Evolutionary conservation across 2,113 vertebrate genomes (phyloP).

Genomic region (Phrynosoma blainvillii): DNA sequence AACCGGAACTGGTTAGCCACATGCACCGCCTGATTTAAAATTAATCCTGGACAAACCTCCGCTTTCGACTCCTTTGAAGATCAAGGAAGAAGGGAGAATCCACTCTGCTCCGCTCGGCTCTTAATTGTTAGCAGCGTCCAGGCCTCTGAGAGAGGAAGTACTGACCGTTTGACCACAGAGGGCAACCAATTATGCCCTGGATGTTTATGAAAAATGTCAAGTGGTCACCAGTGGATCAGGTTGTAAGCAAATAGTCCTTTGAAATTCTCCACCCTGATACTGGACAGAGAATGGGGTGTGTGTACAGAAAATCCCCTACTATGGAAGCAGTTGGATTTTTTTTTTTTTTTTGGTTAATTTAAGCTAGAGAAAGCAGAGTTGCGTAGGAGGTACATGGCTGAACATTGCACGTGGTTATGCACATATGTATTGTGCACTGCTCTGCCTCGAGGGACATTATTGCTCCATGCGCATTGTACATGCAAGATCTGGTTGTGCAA

Average conservation of each 20-base stretch:
- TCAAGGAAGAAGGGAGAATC: constrained; percentile 17
- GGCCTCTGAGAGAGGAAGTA: neutral
- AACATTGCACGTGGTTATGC: too few species aligned
- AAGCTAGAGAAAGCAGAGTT: too few species aligned
- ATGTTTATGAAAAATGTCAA: neutral
- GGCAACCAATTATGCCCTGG: neutral
- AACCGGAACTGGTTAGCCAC: constrained; percentile 5
- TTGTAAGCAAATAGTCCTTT: neutral
- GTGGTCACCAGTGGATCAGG: too few species aligned
- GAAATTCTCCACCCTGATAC: neutral
- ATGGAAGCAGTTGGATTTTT: too few species aligned
- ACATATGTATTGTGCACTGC: too few species aligned
- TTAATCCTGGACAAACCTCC: neutral
- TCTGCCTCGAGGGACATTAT: too few species aligned
- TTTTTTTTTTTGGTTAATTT: too few species aligned
- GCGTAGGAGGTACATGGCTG: too few species aligned
- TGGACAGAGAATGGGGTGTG: too few species aligned
- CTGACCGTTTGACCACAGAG: constrained; percentile 22
- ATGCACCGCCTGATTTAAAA: neutral
- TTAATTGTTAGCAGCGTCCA: neutral
- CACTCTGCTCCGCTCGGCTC: neutral
- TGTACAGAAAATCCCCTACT: too few species aligned
- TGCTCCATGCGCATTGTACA: too few species aligned
- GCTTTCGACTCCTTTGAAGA: constrained; percentile 16
- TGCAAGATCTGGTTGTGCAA: too few species aligned